A percentile compares a stretch with the other conserved stretches of the same genome.
Evolutionary conservation across 2,113 vertebrate genomes (phyloP).

Genomic region (Isurus oxyrinchus): DNA sequence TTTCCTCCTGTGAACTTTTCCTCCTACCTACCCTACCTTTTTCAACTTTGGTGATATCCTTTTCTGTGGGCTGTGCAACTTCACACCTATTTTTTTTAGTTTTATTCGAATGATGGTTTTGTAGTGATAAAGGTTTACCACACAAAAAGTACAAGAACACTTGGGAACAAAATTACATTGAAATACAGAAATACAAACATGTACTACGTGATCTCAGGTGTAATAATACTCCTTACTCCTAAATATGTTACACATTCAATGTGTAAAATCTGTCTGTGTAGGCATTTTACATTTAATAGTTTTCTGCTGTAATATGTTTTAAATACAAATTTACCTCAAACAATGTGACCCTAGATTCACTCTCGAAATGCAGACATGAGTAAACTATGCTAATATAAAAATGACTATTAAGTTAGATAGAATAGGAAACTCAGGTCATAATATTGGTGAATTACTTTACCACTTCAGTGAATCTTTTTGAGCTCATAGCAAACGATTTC

Average conservation of each 20-base stretch:
- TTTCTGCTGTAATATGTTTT: slow-evolving; percentile 19
- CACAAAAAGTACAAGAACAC: not conserved
- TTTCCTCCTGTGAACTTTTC: not conserved
- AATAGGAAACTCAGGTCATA: slow-evolving; percentile 37
- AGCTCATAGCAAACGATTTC: slow-evolving; percentile 23
- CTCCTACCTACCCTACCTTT: not conserved
- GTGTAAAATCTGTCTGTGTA: slow-evolving; percentile 29
- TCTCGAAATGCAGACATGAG: slow-evolving; percentile 36
- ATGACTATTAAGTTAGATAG: slow-evolving; percentile 35
- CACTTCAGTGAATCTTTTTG: slow-evolving; percentile 35
- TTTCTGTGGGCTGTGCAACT: not conserved
- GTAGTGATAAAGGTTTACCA: not conserved
- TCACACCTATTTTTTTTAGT: not conserved
- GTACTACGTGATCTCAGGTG: not conserved
- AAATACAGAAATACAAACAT: not conserved
- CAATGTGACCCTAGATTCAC: slow-evolving; percentile 38
- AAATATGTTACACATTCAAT: not conserved
- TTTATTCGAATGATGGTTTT: not conserved
- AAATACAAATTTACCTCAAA: slow-evolving; percentile 36
- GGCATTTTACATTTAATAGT: slow-evolving; percentile 30
- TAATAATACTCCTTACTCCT: not conserved
- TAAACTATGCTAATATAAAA: slow-evolving; percentile 38
- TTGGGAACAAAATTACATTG: slow-evolving; percentile 20
- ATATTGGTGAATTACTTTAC: slow-evolving; percentile 34
- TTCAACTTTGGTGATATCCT: not conserved